Conservation (phyloP, 2,113 vertebrate species). For the Tyto alba region DNA sequence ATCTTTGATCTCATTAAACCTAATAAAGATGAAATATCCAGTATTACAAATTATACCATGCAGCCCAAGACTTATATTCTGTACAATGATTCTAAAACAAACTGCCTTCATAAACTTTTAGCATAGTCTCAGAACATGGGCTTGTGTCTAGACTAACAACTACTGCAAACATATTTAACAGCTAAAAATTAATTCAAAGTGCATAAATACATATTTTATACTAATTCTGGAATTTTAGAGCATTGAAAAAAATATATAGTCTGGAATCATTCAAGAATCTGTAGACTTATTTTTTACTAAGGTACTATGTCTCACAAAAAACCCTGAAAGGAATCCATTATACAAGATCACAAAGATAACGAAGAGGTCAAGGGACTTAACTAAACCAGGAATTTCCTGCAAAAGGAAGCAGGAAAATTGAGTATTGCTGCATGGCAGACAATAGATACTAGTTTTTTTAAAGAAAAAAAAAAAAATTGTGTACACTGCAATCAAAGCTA, state of each 20-base stretch:
- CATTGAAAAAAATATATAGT: not conserved
- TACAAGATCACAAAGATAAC: not conserved
- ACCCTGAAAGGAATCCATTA: not conserved
- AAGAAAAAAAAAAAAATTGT: not conserved
- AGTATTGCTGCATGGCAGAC: not conserved
- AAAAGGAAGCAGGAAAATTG: not conserved
- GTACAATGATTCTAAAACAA: not conserved
- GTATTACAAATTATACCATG: not conserved
- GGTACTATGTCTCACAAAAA: not conserved
- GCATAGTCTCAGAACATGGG: not conserved
- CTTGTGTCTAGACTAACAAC: not conserved
- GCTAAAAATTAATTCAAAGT: not conserved
- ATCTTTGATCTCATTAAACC: not conserved
- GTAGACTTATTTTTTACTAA: not conserved
- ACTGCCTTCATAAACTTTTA: not conserved
- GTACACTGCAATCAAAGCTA: not conserved
- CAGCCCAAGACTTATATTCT: not conserved
- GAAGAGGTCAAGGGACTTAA: not conserved
- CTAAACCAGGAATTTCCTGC: not conserved
- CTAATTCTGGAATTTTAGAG: not conserved
- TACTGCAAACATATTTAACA: not conserved
- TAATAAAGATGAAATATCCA: conserved; percentile 1
- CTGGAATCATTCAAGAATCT: not conserved
- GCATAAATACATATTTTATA: not conserved
- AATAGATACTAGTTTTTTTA: not conserved